Evolutionary conservation across 2,113 vertebrate species (phyloP).

Genomic region (Callaeas wilsoni): DNA sequence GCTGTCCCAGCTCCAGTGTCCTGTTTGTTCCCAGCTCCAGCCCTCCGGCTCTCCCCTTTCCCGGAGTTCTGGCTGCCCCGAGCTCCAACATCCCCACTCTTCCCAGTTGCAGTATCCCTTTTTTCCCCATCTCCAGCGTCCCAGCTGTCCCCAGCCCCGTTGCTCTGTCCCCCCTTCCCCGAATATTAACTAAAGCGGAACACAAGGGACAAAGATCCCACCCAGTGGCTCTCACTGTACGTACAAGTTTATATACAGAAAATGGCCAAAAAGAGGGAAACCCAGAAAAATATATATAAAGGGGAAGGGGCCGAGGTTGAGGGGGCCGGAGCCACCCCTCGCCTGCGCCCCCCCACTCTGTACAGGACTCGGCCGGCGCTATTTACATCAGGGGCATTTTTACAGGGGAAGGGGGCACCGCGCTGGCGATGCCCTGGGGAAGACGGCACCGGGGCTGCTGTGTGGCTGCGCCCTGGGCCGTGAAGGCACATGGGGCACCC

Average conservation of each 20-base stretch:
- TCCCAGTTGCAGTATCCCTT: neutral
- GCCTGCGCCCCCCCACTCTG: neutral
- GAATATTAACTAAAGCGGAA: conserved; percentile 45
- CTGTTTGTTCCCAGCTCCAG: neutral
- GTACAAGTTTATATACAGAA: conserved; percentile 74
- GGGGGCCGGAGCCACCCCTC: neutral
- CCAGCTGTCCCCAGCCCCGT: neutral
- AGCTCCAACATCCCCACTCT: neutral
- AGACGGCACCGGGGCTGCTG: neutral
- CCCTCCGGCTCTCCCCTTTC: neutral
- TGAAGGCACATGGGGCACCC: conserved; percentile 52
- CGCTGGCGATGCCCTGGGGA: neutral
- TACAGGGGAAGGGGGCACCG: neutral
- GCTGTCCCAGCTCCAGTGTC: neutral
- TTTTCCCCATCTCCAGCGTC: neutral
- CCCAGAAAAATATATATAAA: neutral
- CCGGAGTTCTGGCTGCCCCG: neutral
- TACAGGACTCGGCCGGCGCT: neutral
- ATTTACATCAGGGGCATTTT: conserved; percentile 47
- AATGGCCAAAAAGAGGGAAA: conserved; percentile 10
- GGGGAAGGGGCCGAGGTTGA: neutral
- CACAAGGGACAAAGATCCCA: neutral
- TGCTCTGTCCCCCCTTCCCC: neutral
- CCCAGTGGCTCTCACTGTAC: conserved; percentile 2
- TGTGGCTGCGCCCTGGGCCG: neutral